Evolutionary conservation across 1,140 invertebrate species (phyloP), one percentile per base, ranked within the genome.

Genomic region (Sipha flava): DNA sequence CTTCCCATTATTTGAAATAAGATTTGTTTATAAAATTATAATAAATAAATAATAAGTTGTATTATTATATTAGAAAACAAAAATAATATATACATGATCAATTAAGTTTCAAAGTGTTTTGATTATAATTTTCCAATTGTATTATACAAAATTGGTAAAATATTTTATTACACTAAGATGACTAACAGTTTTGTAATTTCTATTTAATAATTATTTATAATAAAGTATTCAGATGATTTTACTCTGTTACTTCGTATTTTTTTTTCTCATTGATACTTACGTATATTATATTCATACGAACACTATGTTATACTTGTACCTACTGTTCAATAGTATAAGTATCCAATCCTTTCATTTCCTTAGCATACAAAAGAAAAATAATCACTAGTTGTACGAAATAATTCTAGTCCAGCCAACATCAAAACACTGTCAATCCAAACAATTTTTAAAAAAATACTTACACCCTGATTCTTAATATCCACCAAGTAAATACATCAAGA

Each of bases 151-250:
- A 47, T 70, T 70, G 66, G 40, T 70, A 47, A 70, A 47, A 47
- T 70, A 70, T 70, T 70, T 70, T 70, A 70, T 70, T 47, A 70
- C 43, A 43, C 23, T 70, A 31, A 47, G 43, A 23, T 70, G 66
- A 43, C 34, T 40, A 5, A 70, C 66, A 70, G 43, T 70, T 70
- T 47, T 70, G 66, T 70, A 70, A 70, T 70, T 47, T 47, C 43
- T 45, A 29, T 47, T 70, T 70, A 70, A 70, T 70, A 31, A 23
- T 70, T 70, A 70, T 70, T 45, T 70, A 70, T 70, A 70, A 70
- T 70, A 47, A 70, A 70, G 40, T n/a, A 70, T 47, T 70, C 40
- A 70, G 16, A 70, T 16, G 23, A 70, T 70, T 70, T 70, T 31
- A 70, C 45, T 29, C 66, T 43, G n/a, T 47, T 70, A 70, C 34